These are phyloP conservation scores for Setipinna tenuifilis DNA, from an alignment of 2,797 vertebrate genomes.

Conservation along the genomic window DNA sequence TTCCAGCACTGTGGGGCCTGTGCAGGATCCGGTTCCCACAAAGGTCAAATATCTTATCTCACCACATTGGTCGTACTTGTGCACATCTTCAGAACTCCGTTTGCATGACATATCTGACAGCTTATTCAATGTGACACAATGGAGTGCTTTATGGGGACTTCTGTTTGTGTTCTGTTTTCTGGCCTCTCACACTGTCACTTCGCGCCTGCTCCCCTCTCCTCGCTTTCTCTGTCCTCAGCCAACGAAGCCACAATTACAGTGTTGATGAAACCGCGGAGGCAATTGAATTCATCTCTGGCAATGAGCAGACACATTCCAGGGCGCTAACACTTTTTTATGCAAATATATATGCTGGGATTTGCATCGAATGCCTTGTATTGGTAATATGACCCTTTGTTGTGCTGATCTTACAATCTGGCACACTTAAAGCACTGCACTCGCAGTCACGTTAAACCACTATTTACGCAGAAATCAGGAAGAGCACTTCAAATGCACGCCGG, in stretches of 20 bases:
- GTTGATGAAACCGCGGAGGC: conserved; percentile 17
- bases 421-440: neutral
- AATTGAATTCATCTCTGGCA: neutral
- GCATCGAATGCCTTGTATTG: neutral
- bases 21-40: neutral
- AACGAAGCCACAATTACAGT: conserved; percentile 17
- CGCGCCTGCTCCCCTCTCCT: neutral
- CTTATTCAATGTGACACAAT: conserved; percentile 20
- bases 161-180: neutral
- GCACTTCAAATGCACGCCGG: neutral
- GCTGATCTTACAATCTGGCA: neutral
- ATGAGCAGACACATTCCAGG: neutral
- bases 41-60: conserved; percentile 31
- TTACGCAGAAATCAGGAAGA: neutral
- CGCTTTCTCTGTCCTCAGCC: neutral
- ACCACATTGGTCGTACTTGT: neutral
- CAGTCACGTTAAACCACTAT: neutral
- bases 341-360: conserved; percentile 20
- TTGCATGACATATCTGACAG: conserved; percentile 31
- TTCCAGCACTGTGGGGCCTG: neutral
- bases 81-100: conserved; percentile 21
- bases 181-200: neutral
- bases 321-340: neutral
- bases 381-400: too few species aligned
- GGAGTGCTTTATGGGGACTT: conserved; percentile 16